Evolutionary conservation across 2,113 vertebrate genomes (phyloP).

Genomic region (Noctilio leporinus): DNA sequence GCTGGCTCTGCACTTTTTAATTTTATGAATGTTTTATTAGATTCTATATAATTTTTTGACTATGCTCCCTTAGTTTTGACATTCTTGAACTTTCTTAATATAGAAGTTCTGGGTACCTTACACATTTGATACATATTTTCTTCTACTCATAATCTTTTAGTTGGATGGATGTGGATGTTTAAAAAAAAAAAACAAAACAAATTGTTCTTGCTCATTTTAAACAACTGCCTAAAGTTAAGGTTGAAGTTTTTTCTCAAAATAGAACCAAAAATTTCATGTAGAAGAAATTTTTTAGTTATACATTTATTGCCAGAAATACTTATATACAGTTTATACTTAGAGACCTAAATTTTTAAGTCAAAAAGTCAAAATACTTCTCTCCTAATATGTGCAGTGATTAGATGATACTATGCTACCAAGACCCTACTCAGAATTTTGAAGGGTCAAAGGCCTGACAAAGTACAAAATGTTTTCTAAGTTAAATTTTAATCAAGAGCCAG

Average conservation of each 20-base stretch:
- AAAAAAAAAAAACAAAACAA: not conserved
- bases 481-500: slow-evolving; percentile 29
- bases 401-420: not conserved
- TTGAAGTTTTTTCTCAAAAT: not conserved
- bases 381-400: not conserved
- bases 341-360: not conserved
- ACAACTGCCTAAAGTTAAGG: not conserved
- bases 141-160: not conserved
- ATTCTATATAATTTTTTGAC: not conserved
- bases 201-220: not conserved
- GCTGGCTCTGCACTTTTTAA: not conserved
- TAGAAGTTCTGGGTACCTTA: not conserved
- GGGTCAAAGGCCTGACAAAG: not conserved
- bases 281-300: not conserved
- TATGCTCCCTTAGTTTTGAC: not conserved
- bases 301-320: not conserved
- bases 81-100: not conserved
- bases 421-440: not conserved
- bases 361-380: not conserved
- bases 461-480: not conserved
- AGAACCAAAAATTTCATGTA: not conserved
- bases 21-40: not conserved
- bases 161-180: not conserved
- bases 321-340: slow-evolving; percentile 6
- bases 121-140: not conserved